A percentile compares a stretch with the other conserved stretches of the same genome.
Conservation (phyloP, 2,113 vertebrate genomes). For the Ctenodactylus gundi region DNA sequence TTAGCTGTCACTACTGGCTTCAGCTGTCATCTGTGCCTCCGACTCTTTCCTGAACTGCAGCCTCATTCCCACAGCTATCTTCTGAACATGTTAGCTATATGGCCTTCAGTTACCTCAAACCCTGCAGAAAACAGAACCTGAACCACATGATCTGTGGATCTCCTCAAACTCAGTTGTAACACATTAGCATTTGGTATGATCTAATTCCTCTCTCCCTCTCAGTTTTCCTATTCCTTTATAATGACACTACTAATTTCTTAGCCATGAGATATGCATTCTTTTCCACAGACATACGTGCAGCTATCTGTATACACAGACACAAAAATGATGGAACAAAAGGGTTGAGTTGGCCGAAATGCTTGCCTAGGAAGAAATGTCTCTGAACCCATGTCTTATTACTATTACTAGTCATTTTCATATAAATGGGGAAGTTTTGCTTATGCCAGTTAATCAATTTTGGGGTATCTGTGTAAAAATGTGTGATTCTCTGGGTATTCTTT, state of each 20-base stretch:
- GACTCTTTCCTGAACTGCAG: background rate
- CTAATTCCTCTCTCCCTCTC: background rate
- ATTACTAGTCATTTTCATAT: background rate
- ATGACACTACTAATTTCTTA: background rate
- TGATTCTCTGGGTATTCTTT: background rate
- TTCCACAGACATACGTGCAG: background rate
- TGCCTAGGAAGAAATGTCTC: background rate
- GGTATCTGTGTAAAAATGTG: background rate
- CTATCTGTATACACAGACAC: background rate
- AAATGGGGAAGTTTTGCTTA: background rate
- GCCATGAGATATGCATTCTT: background rate
- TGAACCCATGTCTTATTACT: background rate
- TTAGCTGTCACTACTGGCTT: background rate
- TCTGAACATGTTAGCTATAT: background rate
- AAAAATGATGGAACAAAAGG: background rate
- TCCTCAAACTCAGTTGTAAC: constrained; percentile 10
- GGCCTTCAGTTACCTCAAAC: background rate
- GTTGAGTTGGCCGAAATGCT: background rate
- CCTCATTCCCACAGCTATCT: background rate
- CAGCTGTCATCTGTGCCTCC: background rate
- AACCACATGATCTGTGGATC: background rate
- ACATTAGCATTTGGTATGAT: constrained; percentile 7
- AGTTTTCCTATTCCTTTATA: background rate
- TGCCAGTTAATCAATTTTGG: background rate
- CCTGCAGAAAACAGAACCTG: background rate